Percentiles rank a stretch among this genome's conserved stretches.
These are phyloP conservation scores for Halcyon chelicuti DNA, from an alignment of 2,797 vertebrate genomes.

Conservation along the genomic window DNA sequence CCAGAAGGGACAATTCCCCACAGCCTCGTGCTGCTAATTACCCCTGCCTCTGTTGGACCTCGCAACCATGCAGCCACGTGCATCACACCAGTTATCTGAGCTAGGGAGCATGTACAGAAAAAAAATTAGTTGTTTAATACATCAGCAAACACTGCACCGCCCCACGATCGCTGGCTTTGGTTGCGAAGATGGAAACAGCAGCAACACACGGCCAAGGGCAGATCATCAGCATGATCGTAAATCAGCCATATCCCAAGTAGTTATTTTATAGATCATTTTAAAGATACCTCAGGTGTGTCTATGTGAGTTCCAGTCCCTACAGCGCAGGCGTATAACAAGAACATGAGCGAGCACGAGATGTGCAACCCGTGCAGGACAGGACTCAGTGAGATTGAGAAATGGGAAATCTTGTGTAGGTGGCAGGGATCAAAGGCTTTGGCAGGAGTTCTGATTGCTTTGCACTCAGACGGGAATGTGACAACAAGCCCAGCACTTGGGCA, in stretches of 20 bases:
- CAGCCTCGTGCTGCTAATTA: not conserved
- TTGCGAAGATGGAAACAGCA: not conserved
- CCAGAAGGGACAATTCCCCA: not conserved
- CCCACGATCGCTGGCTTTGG: fast-evolving
- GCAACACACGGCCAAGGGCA: not conserved
- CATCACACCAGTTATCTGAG: not conserved
- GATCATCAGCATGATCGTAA: not conserved
- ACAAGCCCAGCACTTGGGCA: fast-evolving
- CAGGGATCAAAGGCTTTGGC: not conserved
- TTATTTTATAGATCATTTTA: not conserved
- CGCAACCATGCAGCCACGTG: not conserved
- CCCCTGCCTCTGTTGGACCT: not conserved
- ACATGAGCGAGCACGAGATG: not conserved
- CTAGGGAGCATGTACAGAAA: not conserved
- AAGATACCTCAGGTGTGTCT: not conserved
- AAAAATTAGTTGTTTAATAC: not conserved
- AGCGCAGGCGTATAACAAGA: fast-evolving
- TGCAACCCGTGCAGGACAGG: not conserved
- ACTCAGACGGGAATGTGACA: fast-evolving
- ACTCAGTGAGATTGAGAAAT: not conserved
- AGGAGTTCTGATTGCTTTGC: not conserved
- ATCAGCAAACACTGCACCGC: not conserved
- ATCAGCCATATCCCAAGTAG: not conserved
- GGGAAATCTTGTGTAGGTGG: not conserved
- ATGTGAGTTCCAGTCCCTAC: fast-evolving